Percentiles rank a stretch among this genome's conserved stretches.
These are phyloP conservation scores for Epinotia demarniana DNA, from an alignment of 2,888 invertebrate genomes.

Conservation along the genomic window DNA sequence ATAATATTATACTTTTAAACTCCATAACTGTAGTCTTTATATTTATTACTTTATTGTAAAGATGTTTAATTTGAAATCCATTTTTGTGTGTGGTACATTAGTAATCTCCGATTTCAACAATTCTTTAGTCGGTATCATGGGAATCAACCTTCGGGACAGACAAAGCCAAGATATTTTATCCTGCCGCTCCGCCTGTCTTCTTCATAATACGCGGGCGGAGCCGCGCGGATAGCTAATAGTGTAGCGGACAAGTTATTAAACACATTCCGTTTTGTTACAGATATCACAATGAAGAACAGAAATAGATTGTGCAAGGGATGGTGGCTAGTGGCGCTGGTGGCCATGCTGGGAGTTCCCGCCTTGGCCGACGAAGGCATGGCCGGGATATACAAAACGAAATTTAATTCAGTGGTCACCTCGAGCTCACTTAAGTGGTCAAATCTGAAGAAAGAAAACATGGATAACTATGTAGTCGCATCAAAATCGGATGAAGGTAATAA, in stretches of 20 bases:
- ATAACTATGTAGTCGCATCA: conserved; percentile 87
- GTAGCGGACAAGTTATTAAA: neutral
- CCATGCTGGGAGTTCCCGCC: conserved; percentile 66
- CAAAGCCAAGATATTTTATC: too few relatives aligned
- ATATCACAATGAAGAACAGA: conserved; percentile 67
- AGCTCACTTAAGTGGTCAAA: conserved; percentile 91
- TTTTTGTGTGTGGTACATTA: too few relatives aligned
- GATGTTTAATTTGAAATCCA: too few relatives aligned
- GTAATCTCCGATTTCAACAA: too few relatives aligned
- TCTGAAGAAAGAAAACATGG: conserved; percentile 70
- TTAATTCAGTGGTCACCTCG: conserved; percentile 90
- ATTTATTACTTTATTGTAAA: too few relatives aligned
- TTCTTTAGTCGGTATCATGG: too few relatives aligned
- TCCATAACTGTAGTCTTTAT: neutral
- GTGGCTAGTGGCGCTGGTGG: conserved; percentile 73
- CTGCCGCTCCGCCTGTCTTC: too few relatives aligned
- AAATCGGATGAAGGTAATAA: conserved; percentile 69
- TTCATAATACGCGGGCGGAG: too few relatives aligned
- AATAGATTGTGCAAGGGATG: conserved; percentile 70
- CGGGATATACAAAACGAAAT: conserved; percentile 73
- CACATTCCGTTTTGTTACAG: conserved; percentile 51
- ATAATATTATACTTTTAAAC: neutral
- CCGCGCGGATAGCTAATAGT: neutral
- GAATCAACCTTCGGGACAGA: too few relatives aligned
- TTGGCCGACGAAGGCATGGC: conserved; percentile 71